Evolutionary conservation across 2,797 vertebrate genomes (phyloP).

Genomic region (Emys orbicularis): DNA sequence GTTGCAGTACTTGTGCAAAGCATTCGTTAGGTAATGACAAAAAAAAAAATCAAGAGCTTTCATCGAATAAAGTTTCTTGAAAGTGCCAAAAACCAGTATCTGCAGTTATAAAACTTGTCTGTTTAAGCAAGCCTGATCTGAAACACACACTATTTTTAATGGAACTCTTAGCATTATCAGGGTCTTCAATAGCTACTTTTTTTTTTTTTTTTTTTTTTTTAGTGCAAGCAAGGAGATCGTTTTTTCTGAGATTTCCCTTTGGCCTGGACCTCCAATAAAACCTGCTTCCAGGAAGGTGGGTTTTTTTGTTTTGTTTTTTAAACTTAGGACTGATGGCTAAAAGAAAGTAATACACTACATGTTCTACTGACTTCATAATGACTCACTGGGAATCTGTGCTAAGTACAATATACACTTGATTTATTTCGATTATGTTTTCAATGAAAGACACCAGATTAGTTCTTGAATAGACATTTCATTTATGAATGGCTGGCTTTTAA

Average conservation of each 20-base stretch:
- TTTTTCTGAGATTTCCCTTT: neutral
- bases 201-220: neutral
- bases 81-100: neutral
- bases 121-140: neutral
- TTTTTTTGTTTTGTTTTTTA: neutral
- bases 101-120: neutral
- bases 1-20: neutral
- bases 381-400: neutral
- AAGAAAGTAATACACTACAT: neutral
- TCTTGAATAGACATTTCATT: neutral
- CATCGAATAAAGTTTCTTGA: neutral
- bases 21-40: neutral
- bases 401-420: neutral
- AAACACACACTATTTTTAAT: neutral
- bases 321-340: neutral
- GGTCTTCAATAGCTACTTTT: neutral
- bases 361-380: neutral
- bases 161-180: neutral
- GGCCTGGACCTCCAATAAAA: neutral
- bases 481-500: neutral
- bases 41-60: neutral
- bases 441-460: neutral
- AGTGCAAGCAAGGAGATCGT: neutral
- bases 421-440: neutral
- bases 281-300: neutral